Percentiles rank a stretch among this genome's conserved stretches.
Conservation (phyloP, 2,888 invertebrate species). For the Drosophila birchii region DNA sequence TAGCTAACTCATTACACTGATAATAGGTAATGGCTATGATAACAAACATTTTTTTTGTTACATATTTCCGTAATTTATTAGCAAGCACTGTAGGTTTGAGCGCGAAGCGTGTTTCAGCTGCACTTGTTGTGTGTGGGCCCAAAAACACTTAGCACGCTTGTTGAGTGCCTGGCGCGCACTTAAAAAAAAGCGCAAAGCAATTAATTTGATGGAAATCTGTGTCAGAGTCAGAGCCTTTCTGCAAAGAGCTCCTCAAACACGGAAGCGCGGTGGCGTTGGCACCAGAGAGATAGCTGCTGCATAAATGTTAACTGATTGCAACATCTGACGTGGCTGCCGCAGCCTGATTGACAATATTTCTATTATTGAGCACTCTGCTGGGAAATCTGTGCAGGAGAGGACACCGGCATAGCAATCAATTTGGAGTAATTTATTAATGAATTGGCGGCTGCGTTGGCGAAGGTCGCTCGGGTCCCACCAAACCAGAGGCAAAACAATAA, state of each 20-base stretch:
- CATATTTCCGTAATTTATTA: background rate
- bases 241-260: conserved; percentile 43
- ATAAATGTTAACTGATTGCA: conserved; percentile 31
- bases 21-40: background rate
- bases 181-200: conserved; percentile 61
- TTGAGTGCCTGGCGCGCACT: conserved; percentile 54
- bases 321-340: background rate
- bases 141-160: conserved; percentile 71
- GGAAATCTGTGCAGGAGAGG: conserved; percentile 22
- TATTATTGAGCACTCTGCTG: conserved; percentile 6
- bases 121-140: conserved; percentile 61
- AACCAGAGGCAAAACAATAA: conserved; percentile 22
- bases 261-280: conserved; percentile 36
- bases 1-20: background rate
- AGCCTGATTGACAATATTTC: conserved; percentile 5
- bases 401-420: conserved; percentile 14
- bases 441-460: conserved; percentile 29
- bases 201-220: conserved; percentile 76
- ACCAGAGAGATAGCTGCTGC: conserved; percentile 24
- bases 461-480: conserved; percentile 28
- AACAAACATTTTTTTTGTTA: background rate
- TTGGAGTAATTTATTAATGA: conserved; percentile 48
- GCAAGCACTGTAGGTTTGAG: conserved; percentile 24
- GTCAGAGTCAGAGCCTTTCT: conserved; percentile 66
- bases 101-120: conserved; percentile 39